A percentile compares a stretch with the other conserved stretches of the same genome.
These are phyloP conservation scores for Isurus oxyrinchus DNA, from an alignment of 2,113 vertebrate genomes.

Conservation along the genomic window DNA sequence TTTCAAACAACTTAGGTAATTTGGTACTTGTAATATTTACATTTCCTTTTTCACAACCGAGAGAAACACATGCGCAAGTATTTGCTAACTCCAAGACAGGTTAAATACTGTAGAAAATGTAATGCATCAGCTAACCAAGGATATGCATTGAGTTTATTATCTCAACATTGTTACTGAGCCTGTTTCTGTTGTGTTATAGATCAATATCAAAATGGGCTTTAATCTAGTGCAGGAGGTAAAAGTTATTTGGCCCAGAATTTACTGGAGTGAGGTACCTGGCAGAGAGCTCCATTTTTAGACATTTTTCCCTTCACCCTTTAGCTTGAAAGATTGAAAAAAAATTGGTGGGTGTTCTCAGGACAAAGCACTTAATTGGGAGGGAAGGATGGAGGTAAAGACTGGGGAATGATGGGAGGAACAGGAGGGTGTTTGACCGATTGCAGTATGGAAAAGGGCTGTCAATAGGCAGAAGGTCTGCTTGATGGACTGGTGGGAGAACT, in stretches of 20 bases:
- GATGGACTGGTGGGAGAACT: too few species aligned
- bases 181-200: background rate
- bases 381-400: too few species aligned
- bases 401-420: too few species aligned
- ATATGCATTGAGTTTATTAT: background rate
- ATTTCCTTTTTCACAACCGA: too few species aligned
- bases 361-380: too few species aligned
- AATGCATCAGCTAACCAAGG: background rate
- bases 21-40: background rate
- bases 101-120: background rate
- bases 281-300: background rate
- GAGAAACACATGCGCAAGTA: background rate
- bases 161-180: background rate
- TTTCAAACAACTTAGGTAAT: background rate
- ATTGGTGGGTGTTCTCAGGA: too few species aligned
- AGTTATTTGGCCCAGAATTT: background rate
- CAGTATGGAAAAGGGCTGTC: too few species aligned
- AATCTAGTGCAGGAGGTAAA: background rate
- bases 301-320: background rate
- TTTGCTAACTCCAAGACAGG: background rate
- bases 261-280: background rate
- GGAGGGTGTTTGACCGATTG: too few species aligned
- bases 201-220: background rate
- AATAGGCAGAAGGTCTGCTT: too few species aligned
- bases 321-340: background rate